phyloP scores from a whole-genome alignment of 2,797 vertebrate genomes.

The Sebastes aleutianus region DNA sequence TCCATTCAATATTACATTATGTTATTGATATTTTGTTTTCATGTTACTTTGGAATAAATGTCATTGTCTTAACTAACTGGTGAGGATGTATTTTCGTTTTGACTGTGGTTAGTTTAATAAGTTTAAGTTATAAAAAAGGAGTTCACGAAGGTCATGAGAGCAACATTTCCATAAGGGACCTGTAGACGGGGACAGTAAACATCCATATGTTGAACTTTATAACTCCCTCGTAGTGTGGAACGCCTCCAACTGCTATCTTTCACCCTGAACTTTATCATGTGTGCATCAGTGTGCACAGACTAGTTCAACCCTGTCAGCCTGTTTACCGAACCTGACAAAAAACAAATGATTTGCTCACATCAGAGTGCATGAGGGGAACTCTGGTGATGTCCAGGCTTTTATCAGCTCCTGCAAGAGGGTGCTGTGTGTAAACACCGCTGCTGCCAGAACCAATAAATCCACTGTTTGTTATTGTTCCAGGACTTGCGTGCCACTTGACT shows the following conservation, averaged over 20 bases:
- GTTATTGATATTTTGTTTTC: background rate
- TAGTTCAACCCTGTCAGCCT: background rate
- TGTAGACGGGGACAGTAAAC: slow-evolving; percentile 7
- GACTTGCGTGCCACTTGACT: slow-evolving; percentile 18
- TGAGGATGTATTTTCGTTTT: no score
- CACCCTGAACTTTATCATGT: background rate
- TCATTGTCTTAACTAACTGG: background rate
- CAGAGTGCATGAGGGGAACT: background rate
- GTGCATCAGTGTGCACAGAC: background rate
- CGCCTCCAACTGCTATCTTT: background rate
- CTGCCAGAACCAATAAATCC: slow-evolving; percentile 58
- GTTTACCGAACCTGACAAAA: slow-evolving; percentile 14
- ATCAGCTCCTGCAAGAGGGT: slow-evolving; percentile 42
- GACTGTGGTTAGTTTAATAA: background rate
- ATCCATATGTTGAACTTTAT: slow-evolving; percentile 5
- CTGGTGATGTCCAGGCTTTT: slow-evolving; percentile 10
- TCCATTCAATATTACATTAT: background rate
- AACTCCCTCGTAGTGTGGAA: background rate
- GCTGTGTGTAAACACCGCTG: slow-evolving; percentile 36
- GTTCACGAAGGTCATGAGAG: background rate
- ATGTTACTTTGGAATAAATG: background rate
- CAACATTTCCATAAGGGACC: background rate
- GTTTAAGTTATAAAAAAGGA: no score
- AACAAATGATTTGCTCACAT: background rate
- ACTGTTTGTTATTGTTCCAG: slow-evolving; percentile 43